These are phyloP conservation scores for Hyphantria cunea DNA, from an alignment of 1,140 invertebrate genomes.

Conservation along the genomic window DNA sequence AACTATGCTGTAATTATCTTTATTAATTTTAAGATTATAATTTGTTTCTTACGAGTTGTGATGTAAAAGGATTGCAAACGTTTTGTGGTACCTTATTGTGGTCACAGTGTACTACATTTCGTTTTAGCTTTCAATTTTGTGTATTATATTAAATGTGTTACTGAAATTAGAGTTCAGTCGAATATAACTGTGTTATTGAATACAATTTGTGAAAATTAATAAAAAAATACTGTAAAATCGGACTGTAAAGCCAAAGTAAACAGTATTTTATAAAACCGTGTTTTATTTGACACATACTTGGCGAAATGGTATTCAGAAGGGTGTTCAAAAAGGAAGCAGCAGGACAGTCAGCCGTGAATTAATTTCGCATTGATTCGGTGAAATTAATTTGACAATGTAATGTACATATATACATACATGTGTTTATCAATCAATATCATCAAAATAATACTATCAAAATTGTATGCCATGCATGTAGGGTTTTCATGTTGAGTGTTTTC, in stretches of 20 bases:
- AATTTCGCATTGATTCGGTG: too few relatives aligned
- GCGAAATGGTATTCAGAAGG: too few relatives aligned
- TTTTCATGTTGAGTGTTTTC: too few relatives aligned
- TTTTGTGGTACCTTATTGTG: conserved; percentile 40
- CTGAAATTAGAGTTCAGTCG: conserved; percentile 61
- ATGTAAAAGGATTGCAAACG: conserved; percentile 47
- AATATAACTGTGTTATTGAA: conserved; percentile 75
- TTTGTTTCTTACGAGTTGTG: conserved; percentile 54
- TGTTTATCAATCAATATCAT: too few relatives aligned
- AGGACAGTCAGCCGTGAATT: too few relatives aligned
- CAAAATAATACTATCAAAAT: too few relatives aligned
- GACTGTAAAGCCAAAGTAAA: conserved; percentile 80
- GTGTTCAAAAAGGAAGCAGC: too few relatives aligned
- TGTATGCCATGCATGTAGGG: too few relatives aligned
- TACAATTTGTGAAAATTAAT: conserved; percentile 70
- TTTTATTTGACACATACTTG: not conserved
- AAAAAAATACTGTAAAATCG: conserved; percentile 78
- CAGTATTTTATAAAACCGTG: conserved; percentile 72
- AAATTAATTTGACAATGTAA: too few relatives aligned
- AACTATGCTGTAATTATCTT: conserved; percentile 76
- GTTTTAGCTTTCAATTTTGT: conserved; percentile 59
- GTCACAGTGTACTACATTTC: conserved; percentile 44
- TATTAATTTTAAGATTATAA: conserved; percentile 72
- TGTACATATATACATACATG: too few relatives aligned
- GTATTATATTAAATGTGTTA: conserved; percentile 64